Evolutionary conservation across 2,888 invertebrate genomes (phyloP), one percentile per base, ranked within the genome.

Genomic region (Trypoxylon attenuatum): DNA sequence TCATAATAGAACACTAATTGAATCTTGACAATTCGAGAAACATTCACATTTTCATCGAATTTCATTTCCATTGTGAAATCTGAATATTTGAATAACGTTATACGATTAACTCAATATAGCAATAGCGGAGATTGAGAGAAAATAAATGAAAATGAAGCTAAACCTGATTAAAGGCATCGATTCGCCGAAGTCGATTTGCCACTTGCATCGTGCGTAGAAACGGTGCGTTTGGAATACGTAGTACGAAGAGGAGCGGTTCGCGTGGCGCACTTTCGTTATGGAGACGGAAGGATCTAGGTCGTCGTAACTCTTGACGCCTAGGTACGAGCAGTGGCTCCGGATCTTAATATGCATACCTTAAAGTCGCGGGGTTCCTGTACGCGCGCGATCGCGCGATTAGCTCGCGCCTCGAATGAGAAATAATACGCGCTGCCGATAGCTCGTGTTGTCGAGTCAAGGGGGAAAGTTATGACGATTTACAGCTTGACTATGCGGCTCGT

Each of bases 381-480:
- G 13, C 33, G 33, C 33, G 2, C 13, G 3, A 13, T 10, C 33
- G 47, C 49, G 51, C 39, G 54, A 71, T 42, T 41, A 13, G 50
- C 22, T 61, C 63, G 47, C 65, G 65, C 22, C 23, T 53, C 52
- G 77, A 75, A 75, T 73, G 61, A 73, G 61, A 62, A 73, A 43
- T 56, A 62, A 62, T 52, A 22, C 54, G 29, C 42, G 38, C 29
- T 16, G 18, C 29, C 49, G 56, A 41, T 60, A 46, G 25, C 25
- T 25, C 25, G 25, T 25, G n/a, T 33, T 5, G n/a, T 13, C 33
- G 10, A 33, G 33, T 33, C 33, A 10, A 1, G 1, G 61, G 77
- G 75, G 77, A 76, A 76, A 76, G 76, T 77, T 71, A 68, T 66
- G 70, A 73, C 54, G 58, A 41, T 58, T 69, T 57, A 55, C 33